Conservation (phyloP, 1,140 invertebrate genomes). For the Drosophila paulistorum region DNA sequence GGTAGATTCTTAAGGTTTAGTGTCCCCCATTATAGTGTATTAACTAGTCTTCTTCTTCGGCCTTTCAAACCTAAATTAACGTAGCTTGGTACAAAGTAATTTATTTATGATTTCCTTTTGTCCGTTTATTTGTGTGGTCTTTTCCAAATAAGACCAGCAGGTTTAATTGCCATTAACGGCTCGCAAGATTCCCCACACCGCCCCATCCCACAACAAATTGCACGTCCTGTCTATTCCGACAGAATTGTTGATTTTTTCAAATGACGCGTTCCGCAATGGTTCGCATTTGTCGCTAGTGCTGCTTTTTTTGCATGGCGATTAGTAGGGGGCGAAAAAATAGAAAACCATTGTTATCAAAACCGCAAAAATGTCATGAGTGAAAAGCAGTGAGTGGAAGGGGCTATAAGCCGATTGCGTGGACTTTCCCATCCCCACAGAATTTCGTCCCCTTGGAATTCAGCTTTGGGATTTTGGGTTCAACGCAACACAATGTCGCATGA, state of each 20-base stretch:
- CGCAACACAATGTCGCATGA: no score
- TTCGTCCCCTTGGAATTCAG: conserved; percentile 32
- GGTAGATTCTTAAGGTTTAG: no score
- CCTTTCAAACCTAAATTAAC: no score
- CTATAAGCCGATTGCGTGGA: conserved; percentile 76
- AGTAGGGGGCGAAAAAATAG: conserved; percentile 11
- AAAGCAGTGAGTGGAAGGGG: conserved; percentile 46
- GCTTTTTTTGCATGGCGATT: conserved; percentile 58
- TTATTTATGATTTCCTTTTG: no score
- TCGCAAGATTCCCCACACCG: no score
- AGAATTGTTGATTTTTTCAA: conserved; percentile 37
- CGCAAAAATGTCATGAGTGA: conserved; percentile 61
- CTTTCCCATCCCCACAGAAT: conserved; percentile 46
- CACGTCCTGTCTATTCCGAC: background rate
- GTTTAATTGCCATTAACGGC: conserved; percentile 3
- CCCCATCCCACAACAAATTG: background rate
- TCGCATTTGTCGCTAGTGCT: conserved; percentile 37
- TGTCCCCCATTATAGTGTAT: no score
- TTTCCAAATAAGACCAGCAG: background rate
- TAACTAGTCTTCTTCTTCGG: no score
- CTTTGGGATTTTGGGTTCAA: conserved; percentile 36
- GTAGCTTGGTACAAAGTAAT: no score
- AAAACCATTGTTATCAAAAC: conserved; percentile 59
- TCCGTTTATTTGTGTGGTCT: no score
- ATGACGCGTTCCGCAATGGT: background rate